Percentiles rank a stretch among this genome's conserved stretches.
Evolutionary conservation across 2,113 vertebrate genomes (phyloP).

Genomic region (Microtus oregoni): DNA sequence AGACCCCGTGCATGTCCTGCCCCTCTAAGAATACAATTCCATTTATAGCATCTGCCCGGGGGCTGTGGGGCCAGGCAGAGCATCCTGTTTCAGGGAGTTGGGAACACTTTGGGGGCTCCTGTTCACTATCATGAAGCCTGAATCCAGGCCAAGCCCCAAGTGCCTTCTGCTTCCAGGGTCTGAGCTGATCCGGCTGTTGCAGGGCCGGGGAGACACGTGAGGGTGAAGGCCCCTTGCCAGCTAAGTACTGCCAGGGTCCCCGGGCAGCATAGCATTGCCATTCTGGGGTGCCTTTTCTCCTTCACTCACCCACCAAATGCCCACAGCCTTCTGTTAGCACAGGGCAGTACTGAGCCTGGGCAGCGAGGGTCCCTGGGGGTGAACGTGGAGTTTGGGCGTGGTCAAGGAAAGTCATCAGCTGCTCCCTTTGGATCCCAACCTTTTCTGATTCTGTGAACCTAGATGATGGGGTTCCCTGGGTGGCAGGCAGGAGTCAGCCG

Average conservation of each 20-base stretch:
- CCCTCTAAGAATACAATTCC: constrained; percentile 79
- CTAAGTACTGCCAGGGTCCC: not conserved
- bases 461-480: not conserved
- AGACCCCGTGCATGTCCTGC: constrained; percentile 33
- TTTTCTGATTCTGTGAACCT: not conserved
- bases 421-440: not conserved
- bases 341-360: not conserved
- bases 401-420: not conserved
- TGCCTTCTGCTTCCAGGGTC: constrained; percentile 35
- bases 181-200: not conserved
- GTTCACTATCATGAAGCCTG: constrained; percentile 36
- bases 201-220: fast-evolving
- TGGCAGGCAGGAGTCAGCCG: not conserved
- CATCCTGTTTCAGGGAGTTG: constrained; percentile 62
- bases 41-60: constrained; percentile 63
- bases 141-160: constrained; percentile 16
- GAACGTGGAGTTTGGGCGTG: not conserved
- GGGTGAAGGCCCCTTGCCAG: not conserved
- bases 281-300: not conserved
- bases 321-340: not conserved
- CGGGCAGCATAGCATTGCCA: not conserved
- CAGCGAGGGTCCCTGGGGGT: too few species aligned
- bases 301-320: fast-evolving
- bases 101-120: constrained; percentile 11
- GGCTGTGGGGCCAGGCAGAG: not conserved